Evolutionary conservation across 2,888 invertebrate genomes (phyloP).

Genomic region (Drosophila antonietae): DNA sequence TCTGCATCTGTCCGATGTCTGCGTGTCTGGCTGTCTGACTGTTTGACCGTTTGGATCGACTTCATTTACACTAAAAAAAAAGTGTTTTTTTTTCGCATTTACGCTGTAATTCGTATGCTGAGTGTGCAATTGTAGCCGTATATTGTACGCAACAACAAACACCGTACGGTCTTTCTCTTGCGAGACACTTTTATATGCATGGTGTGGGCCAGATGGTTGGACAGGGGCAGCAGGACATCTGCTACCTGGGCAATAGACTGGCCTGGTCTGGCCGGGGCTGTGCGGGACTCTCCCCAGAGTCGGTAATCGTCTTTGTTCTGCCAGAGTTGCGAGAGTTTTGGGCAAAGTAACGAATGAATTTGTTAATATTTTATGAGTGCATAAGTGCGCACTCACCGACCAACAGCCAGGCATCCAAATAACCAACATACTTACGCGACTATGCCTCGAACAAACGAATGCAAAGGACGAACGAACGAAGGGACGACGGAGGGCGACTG

Average conservation of each 20-base stretch:
- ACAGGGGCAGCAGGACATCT: constrained; percentile 53
- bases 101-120: constrained; percentile 79
- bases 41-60: constrained; percentile 33
- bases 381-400: constrained; percentile 79
- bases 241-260: constrained; percentile 45
- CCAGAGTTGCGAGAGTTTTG: constrained; percentile 69
- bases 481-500: background rate
- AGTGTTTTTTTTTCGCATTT: constrained; percentile 63
- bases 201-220: constrained; percentile 29
- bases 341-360: constrained; percentile 82
- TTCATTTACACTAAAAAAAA: constrained; percentile 56
- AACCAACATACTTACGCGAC: constrained; percentile 14
- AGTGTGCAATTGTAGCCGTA: constrained; percentile 78
- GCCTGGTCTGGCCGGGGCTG: constrained; percentile 16
- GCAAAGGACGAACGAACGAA: background rate
- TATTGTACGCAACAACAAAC: constrained; percentile 58
- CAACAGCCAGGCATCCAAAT: constrained; percentile 29
- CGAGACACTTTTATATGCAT: constrained; percentile 76
- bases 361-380: constrained; percentile 83
- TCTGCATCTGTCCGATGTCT: background rate
- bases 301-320: constrained; percentile 77
- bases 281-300: constrained; percentile 17
- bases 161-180: constrained; percentile 44
- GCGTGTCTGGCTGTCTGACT: constrained; percentile 1
- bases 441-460: constrained; percentile 29